Evolutionary conservation across 2,888 invertebrate genomes (phyloP), one percentile per base, ranked within the genome.

Genomic region (Nomada flava): DNA sequence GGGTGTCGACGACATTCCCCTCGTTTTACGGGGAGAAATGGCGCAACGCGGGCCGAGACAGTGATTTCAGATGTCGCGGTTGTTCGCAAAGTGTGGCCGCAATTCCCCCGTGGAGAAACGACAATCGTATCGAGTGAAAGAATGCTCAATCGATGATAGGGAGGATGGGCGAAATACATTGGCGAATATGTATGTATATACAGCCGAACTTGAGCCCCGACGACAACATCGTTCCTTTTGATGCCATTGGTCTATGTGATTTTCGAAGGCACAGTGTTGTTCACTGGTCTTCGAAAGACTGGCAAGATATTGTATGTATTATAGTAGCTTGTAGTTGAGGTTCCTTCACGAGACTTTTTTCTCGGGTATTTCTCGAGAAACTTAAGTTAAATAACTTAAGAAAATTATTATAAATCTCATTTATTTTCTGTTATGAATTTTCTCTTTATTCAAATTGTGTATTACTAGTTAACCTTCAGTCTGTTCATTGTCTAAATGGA

Each of bases 1-100:
- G 84, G 74, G 78, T 81, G 86, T 84, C 86, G 73, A 75, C 84
- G 80, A 7, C 55, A 10, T 55, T 29, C 52, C 60, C 59, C 29
- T 29, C 65, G 52, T 63, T 59, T 52, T 1, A 50, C 44, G 52
- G 62, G 57, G 29, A 23, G 36, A 60, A 64, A 70, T n/a, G 50
- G 44, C 68, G 62, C 36, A 36, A 26, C 65, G 53, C 13, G 50
- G 26, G 26, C 42, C 65, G 47, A 55, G 7, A 70, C 76, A 23
- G 59, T 60, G 82, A 82, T 82, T 76, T 76, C 72, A 52, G 57
- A 71, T 67, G 62, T 63, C 57, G 62, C 13, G 63, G 60, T 67
- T 65, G 62, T 62, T 55, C 60, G 42, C 52, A 13, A 67, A 60
- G 20, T 72, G 53, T 36, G 47, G 53, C 42, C 26, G 74, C 71